Percentiles rank a stretch among this genome's conserved stretches.
Conservation (phyloP, 2,797 vertebrate genomes). For the Choloepus didactylus region DNA sequence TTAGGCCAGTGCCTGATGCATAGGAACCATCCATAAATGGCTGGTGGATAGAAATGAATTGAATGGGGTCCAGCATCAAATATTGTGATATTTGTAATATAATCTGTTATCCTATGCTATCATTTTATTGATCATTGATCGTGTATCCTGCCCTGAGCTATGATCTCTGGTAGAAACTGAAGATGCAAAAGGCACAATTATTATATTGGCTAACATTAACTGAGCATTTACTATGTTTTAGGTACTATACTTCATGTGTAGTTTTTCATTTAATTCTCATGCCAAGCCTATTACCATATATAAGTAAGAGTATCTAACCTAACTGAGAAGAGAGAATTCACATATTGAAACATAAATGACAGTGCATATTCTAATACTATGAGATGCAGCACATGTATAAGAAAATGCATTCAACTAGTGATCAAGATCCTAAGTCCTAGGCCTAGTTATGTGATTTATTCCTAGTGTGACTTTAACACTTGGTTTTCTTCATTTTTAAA, state of each 20-base stretch:
- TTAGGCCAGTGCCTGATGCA: not conserved
- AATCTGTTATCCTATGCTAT: not conserved
- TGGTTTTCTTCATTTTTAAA: constrained; percentile 6
- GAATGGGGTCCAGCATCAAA: not conserved
- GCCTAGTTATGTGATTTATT: not conserved
- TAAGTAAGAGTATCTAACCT: not conserved
- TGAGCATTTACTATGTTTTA: not conserved
- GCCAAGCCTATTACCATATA: constrained; percentile 16
- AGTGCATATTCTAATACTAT: not conserved
- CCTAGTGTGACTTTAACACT: not conserved
- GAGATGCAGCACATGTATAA: not conserved
- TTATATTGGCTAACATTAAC: not conserved
- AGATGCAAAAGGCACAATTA: constrained; percentile 2
- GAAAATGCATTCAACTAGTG: not conserved
- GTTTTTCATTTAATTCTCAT: constrained; percentile 39
- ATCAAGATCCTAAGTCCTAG: not conserved
- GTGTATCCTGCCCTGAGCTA: not conserved
- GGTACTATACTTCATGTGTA: not conserved
- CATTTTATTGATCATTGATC: not conserved
- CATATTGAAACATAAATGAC: not conserved
- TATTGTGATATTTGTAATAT: not conserved
- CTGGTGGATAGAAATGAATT: constrained; percentile 19
- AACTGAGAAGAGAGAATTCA: not conserved
- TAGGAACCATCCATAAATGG: not conserved
- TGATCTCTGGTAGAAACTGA: constrained; percentile 41